phyloP scores from a whole-genome alignment of 2,113 vertebrate species.

The Sarotherodon lohbergeri region DNA sequence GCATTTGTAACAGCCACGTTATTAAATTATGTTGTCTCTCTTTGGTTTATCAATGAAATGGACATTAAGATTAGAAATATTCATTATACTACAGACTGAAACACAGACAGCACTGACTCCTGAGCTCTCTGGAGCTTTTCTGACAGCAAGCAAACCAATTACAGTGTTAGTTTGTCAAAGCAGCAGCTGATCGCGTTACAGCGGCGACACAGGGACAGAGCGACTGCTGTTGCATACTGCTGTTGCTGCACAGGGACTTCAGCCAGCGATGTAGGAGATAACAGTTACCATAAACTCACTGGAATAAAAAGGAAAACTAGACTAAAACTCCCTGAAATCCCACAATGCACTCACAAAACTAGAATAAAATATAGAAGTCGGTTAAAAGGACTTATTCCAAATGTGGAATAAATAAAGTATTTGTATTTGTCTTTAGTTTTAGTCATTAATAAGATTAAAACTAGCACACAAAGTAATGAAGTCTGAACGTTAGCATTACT shows the following conservation, averaged over 20 bases:
- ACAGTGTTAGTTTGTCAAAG: not conserved
- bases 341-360: not conserved
- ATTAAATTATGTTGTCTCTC: not conserved
- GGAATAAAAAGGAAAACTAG: not conserved
- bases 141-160: not conserved
- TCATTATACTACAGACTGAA: not conserved
- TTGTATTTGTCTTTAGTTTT: not conserved
- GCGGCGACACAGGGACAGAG: not conserved
- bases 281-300: not conserved
- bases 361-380: not conserved
- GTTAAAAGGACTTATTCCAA: not conserved
- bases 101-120: not conserved
- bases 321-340: not conserved
- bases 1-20: not conserved
- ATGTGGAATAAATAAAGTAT: not conserved
- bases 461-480: not conserved
- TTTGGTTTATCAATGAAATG: not conserved
- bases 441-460: not conserved
- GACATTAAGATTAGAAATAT: not conserved
- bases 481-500: not conserved
- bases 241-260: not conserved
- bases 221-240: not conserved
- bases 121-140: not conserved
- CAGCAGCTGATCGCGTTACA: constrained; percentile 7
- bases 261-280: not conserved